Evolutionary conservation across 2,113 vertebrate genomes (phyloP), one percentile per base, ranked within the genome.

Genomic region (Pedionomus torquatus): DNA sequence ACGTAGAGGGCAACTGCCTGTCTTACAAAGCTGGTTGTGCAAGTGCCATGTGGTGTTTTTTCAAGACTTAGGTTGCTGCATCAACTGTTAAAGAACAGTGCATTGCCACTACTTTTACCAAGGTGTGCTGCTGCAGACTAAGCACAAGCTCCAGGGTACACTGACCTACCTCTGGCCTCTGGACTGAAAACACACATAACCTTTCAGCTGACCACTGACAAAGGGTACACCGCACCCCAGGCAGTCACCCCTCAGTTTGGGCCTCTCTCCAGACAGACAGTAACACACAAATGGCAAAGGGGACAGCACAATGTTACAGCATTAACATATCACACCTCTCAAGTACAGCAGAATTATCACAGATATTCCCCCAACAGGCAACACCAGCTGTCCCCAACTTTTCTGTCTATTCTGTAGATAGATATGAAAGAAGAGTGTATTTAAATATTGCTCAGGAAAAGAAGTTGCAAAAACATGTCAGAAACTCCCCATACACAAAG

Each of bases 61-160:
- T 24, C 44, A 84, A 61, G 74, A 39, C 52, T 80, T 30, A 14
- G 20, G 33, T 18, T 68, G 70, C 48, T 57, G 66, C 57, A 44
- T 65, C 49, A 44, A 41, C n/a, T 68, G 26, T 39, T 35, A 46
- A 17, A 63, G 46, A 77, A 43, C 1, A 84, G 33, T 0, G 0
- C 4, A 0, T 1, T 68, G 79, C 2, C 0, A 58, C 19, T 61
- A 54, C 60, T 48, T 35, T 43, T 44, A 52, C 35, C 25, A 49
- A 11, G 1, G 3, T 4, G 18, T 46, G 66, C 52, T 68, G 61
- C 41, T 83, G 63, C 74, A 55, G 65, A 60, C 25, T 7, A 80
- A 65, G 64, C 60, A 71, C 69, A 57, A 91, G 35, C 39, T 76
- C 66, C 28, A 54, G 41, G 52, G 41, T 35, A 77, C 2, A 3